phyloP scores from a whole-genome alignment of 2,797 vertebrate species.

The Etheostoma perlongum region DNA sequence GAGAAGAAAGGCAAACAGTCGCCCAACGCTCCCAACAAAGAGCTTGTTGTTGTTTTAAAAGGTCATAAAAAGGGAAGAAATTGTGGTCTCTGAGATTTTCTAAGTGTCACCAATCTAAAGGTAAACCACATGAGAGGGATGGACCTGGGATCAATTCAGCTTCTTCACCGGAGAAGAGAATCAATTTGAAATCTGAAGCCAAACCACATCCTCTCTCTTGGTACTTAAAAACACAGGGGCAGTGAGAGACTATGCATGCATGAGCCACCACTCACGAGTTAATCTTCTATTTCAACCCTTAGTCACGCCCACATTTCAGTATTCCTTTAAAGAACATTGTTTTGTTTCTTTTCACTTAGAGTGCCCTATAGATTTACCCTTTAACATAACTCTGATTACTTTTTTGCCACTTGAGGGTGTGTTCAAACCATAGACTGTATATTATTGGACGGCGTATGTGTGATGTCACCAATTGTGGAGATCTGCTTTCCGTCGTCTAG shows the following conservation, averaged over 20 bases:
- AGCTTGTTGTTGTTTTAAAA: constrained; percentile 4
- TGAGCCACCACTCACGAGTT: constrained; percentile 13
- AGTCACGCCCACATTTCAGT: constrained; percentile 14
- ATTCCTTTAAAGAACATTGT: background rate
- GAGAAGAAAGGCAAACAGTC: constrained; percentile 28
- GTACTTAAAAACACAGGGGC: background rate
- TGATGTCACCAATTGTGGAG: too few relatives aligned
- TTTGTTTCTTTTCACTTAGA: constrained; percentile 40
- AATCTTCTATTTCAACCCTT: constrained; percentile 14
- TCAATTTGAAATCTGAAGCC: constrained; percentile 38
- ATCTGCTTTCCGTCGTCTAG: too few relatives aligned
- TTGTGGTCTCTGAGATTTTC: background rate
- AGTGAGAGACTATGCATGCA: background rate
- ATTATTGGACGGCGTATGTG: too few relatives aligned
- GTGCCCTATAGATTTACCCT: constrained; percentile 15
- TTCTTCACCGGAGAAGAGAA: constrained; percentile 23
- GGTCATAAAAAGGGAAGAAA: background rate
- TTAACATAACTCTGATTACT: constrained; percentile 1
- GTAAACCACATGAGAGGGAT: constrained; percentile 12
- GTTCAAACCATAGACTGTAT: background rate
- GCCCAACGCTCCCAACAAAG: constrained; percentile 6
- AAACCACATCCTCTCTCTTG: background rate
- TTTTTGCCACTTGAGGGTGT: constrained; percentile 30
- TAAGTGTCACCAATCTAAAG: constrained; percentile 1
- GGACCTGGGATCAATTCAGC: constrained; percentile 29